phyloP scores from a whole-genome alignment of 2,113 vertebrate genomes.

The Rana temporaria region DNA sequence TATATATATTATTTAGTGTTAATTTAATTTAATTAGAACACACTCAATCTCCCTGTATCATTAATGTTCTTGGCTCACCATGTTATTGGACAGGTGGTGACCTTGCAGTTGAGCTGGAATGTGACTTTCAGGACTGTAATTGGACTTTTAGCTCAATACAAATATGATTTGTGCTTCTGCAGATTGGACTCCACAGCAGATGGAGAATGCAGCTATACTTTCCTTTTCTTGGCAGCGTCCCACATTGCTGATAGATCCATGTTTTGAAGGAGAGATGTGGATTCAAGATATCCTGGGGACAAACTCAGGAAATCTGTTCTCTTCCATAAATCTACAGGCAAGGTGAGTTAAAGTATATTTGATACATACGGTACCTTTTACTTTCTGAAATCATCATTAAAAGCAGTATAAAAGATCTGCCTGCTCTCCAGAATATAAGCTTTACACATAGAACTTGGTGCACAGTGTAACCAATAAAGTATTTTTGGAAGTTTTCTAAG shows the following conservation, averaged over 20 bases:
- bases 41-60: constrained; percentile 52
- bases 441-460: no score
- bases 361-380: no score
- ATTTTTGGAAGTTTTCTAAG: no score
- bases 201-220: constrained; percentile 63
- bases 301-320: constrained; percentile 49
- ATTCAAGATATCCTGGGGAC: constrained; percentile 54
- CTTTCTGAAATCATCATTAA: no score
- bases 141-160: constrained; percentile 64
- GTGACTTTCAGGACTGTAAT: constrained; percentile 60
- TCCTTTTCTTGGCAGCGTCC: constrained; percentile 59
- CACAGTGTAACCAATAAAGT: no score
- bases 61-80: constrained; percentile 61
- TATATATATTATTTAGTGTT: constrained; percentile 22
- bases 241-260: constrained; percentile 55
- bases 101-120: constrained; percentile 61
- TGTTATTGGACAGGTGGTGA: constrained; percentile 59
- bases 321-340: constrained; percentile 55
- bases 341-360: constrained; percentile 35
- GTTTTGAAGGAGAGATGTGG: constrained; percentile 51
- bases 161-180: constrained; percentile 64
- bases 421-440: no score
- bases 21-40: constrained; percentile 61
- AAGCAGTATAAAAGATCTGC: no score
- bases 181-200: constrained; percentile 66